phyloP scores from a whole-genome alignment of 2,113 vertebrate species.

The Tyrannus savana region DNA sequence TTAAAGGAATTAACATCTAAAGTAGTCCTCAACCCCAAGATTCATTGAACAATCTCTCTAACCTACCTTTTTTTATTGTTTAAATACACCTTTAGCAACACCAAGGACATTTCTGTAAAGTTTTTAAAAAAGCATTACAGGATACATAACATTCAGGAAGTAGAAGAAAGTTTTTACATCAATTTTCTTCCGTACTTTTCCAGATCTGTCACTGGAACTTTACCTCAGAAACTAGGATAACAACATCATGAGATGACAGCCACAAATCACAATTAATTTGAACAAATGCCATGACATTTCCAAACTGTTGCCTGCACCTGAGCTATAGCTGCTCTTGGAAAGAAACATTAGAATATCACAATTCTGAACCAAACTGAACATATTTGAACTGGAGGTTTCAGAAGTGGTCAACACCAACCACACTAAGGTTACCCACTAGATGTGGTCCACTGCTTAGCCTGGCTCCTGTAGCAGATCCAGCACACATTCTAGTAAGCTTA shows the following conservation, averaged over 20 bases:
- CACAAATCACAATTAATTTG: neutral
- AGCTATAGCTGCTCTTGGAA: neutral
- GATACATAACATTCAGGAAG: neutral
- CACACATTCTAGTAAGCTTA: neutral
- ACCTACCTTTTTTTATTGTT: neutral
- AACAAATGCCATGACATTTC: neutral
- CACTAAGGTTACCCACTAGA: neutral
- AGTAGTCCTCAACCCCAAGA: neutral
- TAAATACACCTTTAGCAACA: neutral
- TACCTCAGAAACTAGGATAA: neutral
- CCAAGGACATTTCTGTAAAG: neutral
- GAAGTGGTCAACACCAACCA: neutral
- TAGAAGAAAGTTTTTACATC: neutral
- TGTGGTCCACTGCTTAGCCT: neutral
- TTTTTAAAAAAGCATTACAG: neutral
- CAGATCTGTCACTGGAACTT: neutral
- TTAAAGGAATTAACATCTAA: neutral
- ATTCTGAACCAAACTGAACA: neutral
- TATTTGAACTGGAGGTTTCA: neutral
- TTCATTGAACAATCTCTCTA: neutral
- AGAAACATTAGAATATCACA: neutral
- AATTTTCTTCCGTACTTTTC: neutral
- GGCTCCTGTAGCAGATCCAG: neutral
- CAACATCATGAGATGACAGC: neutral
- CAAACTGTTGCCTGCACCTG: neutral